Evolutionary conservation across 2,888 invertebrate species (phyloP).

Genomic region (Pseudolycoriella hygida): DNA sequence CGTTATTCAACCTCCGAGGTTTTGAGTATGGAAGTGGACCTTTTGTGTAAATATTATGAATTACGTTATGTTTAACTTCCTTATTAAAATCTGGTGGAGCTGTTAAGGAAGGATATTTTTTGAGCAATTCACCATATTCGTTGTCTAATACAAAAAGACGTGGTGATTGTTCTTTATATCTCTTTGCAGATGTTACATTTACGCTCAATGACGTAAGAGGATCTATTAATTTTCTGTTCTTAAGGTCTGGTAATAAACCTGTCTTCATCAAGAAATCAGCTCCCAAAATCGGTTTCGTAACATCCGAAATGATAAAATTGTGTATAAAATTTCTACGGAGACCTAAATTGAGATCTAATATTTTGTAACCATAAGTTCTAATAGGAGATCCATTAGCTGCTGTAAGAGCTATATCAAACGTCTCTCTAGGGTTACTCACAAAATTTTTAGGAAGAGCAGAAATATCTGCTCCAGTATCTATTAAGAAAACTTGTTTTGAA

Average conservation of each 20-base stretch:
- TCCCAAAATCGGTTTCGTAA: neutral
- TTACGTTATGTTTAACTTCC: constrained; percentile 5
- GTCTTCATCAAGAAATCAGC: neutral
- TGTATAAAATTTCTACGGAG: neutral
- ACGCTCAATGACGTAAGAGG: neutral
- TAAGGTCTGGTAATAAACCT: neutral
- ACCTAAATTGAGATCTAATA: neutral
- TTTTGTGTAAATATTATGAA: constrained; percentile 8
- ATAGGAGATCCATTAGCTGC: neutral
- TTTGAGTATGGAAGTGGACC: constrained; percentile 8
- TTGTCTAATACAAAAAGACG: neutral
- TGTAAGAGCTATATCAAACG: neutral
- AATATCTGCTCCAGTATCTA: neutral
- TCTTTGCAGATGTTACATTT: neutral
- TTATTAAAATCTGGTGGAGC: constrained; percentile 5
- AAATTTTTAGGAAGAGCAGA: neutral
- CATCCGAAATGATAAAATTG: neutral
- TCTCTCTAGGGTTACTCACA: neutral
- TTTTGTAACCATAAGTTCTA: neutral
- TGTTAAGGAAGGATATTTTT: neutral
- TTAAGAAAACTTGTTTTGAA: neutral
- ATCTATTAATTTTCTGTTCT: too few relatives aligned
- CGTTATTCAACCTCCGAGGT: constrained; percentile 6
- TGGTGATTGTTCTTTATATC: neutral
- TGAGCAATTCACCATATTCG: neutral